These are phyloP conservation scores for Fregetta grallaria DNA, from an alignment of 2,113 vertebrate genomes.

Conservation along the genomic window DNA sequence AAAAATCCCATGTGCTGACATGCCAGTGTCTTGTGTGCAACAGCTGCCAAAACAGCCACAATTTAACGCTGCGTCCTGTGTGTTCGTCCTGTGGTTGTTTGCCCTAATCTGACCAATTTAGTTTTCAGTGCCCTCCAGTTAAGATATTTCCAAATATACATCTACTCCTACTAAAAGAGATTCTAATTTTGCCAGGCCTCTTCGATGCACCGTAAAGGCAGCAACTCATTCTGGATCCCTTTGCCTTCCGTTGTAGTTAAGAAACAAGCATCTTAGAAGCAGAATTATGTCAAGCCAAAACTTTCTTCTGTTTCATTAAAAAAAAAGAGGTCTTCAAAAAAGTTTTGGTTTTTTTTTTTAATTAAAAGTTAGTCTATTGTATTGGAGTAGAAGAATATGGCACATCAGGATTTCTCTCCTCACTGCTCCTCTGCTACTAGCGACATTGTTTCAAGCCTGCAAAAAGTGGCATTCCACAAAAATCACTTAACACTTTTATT, in stretches of 20 bases:
- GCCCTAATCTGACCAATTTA: not conserved
- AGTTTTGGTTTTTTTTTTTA: rapidly evolving
- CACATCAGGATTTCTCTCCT: not conserved
- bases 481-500: not conserved
- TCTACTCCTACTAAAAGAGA: not conserved
- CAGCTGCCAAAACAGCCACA: not conserved
- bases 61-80: not conserved
- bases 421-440: not conserved
- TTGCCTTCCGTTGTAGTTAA: not conserved
- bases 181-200: not conserved
- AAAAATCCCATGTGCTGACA: not conserved
- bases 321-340: not conserved
- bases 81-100: rapidly evolving
- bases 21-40: not conserved
- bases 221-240: not conserved
- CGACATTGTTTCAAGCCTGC: not conserved
- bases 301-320: not conserved
- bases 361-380: not conserved
- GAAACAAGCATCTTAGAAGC: not conserved
- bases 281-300: not conserved
- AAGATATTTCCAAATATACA: not conserved
- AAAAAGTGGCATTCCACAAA: not conserved
- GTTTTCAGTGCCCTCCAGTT: not conserved
- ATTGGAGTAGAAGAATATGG: not conserved
- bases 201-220: not conserved